Base-by-base conservation (phyloP, 2,113 vertebrate species). In the Eudorcas thomsonii region DNA sequence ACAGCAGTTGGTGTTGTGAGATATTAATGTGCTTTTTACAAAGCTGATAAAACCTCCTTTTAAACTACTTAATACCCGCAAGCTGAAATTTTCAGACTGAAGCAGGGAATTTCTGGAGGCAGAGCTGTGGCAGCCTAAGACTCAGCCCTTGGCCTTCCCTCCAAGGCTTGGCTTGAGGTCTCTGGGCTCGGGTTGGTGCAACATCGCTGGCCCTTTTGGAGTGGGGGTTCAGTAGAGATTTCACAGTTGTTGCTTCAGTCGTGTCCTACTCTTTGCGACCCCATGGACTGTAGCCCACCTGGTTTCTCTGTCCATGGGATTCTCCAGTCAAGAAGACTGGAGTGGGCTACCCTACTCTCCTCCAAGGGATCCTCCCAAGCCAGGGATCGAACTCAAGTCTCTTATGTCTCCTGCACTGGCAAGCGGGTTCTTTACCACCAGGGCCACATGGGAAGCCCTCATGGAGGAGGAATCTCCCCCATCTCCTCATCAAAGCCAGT, bases 11-110 rank as follows among this genome's bases (percentile, higher is more conserved):
- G 96, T 90, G 91, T 82, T 83, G 88, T 26, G 93, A 97, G 97
- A 91, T 97, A 98, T 97, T 95, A 97, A 92, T 45, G 95, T 90
- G 97, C 88, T 97, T 97, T 97, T 94, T 60, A 96, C 77, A 90
- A 87, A 96, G 94, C 93, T 92, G 94, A 88, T 84, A 90, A 96
- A 97, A 97, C 89, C 87, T 71, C 89, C 87, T 86, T 62, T 92
- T 96, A 97, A 92, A 88, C 96, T 77, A 91, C 95, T 97, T 98
- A 96, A 93, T 96, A 97, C 97, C 96, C 93, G 88, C 88, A 13
- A 91, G 81, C 92, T 90, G 91, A 88, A 92, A 94, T 94, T 95
- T 91, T 91, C 71, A 25, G 26, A 16, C 62, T 77, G 62, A 62
- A 67, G 54, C 1, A 0, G 52, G 8, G 14, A 67, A 86, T 55